Conservation (phyloP, 1,140 invertebrate genomes). For the Bombus vancouverensis region DNA sequence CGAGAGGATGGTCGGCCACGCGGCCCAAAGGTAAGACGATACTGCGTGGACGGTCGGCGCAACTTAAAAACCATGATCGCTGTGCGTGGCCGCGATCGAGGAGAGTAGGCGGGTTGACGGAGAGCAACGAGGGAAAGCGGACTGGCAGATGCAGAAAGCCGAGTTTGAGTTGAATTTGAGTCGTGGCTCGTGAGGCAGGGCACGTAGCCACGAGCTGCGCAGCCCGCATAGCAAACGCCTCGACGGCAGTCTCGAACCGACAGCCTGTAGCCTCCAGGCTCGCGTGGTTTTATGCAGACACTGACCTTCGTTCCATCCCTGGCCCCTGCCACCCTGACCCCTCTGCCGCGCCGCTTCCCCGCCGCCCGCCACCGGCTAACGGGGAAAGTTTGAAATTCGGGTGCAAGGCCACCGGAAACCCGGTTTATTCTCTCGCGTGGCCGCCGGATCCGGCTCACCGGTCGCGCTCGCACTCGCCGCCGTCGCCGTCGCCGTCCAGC, state of each 20-base stretch:
- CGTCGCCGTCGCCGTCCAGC: too few species aligned
- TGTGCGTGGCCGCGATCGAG: not conserved
- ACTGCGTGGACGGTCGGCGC: not conserved
- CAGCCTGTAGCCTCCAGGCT: constrained; percentile 76
- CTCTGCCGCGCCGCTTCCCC: constrained; percentile 46
- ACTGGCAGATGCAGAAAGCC: constrained; percentile 76
- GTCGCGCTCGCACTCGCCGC: not conserved
- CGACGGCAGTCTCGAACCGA: constrained; percentile 74
- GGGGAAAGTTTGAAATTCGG: constrained; percentile 82
- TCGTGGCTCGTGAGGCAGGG: constrained; percentile 79
- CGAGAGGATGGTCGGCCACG: constrained; percentile 25
- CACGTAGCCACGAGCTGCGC: constrained; percentile 80
- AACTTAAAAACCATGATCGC: not conserved
- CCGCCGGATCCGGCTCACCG: constrained; percentile 31
- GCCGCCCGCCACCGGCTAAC: constrained; percentile 70
- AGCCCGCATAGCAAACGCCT: constrained; percentile 81
- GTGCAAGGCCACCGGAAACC: constrained; percentile 80
- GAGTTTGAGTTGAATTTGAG: constrained; percentile 82
- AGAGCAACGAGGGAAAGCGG: constrained; percentile 71
- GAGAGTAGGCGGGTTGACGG: constrained; percentile 22
- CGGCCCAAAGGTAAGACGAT: constrained; percentile 11
- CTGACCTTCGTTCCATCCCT: constrained; percentile 79
- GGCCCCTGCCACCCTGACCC: constrained; percentile 59
- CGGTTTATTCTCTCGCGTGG: constrained; percentile 52
- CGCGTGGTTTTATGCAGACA: constrained; percentile 82